Conservation (phyloP, 2,797 vertebrate species). For the Lerista edwardsae region DNA sequence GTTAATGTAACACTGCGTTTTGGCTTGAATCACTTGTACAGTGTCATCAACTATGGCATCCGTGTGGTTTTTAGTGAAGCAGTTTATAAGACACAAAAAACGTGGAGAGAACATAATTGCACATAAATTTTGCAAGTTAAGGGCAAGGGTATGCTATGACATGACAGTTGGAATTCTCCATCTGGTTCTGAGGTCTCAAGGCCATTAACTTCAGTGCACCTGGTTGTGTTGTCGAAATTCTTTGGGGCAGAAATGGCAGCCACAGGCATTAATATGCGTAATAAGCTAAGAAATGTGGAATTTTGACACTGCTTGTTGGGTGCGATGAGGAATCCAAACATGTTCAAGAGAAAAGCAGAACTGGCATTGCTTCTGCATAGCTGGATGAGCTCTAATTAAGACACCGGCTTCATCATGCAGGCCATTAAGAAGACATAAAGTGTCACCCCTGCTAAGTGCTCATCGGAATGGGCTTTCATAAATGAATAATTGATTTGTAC, state of each 20-base stretch:
- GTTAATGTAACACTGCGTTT: too few species aligned
- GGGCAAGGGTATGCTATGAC: not conserved
- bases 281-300: slow-evolving; percentile 50
- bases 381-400: slow-evolving; percentile 38
- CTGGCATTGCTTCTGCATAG: slow-evolving; percentile 35
- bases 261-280: slow-evolving; percentile 36
- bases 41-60: not conserved
- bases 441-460: slow-evolving; percentile 43
- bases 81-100: not conserved
- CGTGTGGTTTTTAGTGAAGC: not conserved
- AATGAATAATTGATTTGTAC: slow-evolving; percentile 25
- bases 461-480: slow-evolving; percentile 41
- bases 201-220: not conserved
- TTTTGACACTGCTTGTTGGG: slow-evolving; percentile 6
- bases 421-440: slow-evolving; percentile 49
- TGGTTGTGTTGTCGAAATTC: not conserved
- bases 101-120: not conserved
- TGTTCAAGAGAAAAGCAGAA: slow-evolving; percentile 43
- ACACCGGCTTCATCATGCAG: slow-evolving; percentile 42
- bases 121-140: not conserved
- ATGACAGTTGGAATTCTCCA: not conserved
- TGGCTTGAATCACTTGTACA: not conserved
- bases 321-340: slow-evolving; percentile 43
- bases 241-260: not conserved
- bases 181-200: not conserved